Evolutionary conservation across 2,113 vertebrate species (phyloP), one percentile per base, ranked within the genome.

Genomic region (Bufo gargarizans): DNA sequence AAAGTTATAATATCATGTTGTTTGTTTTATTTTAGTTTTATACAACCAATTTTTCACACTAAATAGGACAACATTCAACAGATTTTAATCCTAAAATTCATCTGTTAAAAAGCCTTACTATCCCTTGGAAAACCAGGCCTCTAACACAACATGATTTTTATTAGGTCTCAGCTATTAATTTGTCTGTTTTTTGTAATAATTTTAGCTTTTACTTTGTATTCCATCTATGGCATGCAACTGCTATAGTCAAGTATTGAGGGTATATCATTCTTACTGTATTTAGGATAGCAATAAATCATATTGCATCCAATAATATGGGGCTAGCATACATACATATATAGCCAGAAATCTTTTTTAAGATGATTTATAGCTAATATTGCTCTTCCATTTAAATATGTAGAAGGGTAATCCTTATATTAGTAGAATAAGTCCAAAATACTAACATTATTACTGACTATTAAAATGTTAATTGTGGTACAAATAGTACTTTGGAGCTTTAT

Each of bases 51-150:
- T 16, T 47, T 20, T n/a, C 33, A 86, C 55, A 14, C 43, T 80
- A 12, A 0, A 63, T 6, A 9, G 50, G 14, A 45, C 33, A 59
- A 82, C 47, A 56, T 14, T 58, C n/a, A n/a, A 69, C 20, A 77
- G 6, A 49, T 17, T 1, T 6, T 45, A 76, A 49, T 13, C 3
- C 13, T 12, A 12, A 12, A 22, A 33, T 3, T 43, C 4, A 65
- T 14, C n/a, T 56, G 43, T 88, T 53, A 56, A 87, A 63, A 91
- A 90, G 90, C 82, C 33, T 90, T 0, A 87, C 11, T 61, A 74
- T 87, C 4, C 17, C 45, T 84, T 6, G 13, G 4, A 49, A 81
- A 49, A 22, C 80, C 14, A 58, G 11, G 17, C 19, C 20, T 47
- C 55, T 71, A 55, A 79, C 45, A 2, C 53, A 5, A 5, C 53